These are phyloP conservation scores for Himalopsyche japonica DNA, from an alignment of 2,888 invertebrate species.

Conservation along the genomic window DNA sequence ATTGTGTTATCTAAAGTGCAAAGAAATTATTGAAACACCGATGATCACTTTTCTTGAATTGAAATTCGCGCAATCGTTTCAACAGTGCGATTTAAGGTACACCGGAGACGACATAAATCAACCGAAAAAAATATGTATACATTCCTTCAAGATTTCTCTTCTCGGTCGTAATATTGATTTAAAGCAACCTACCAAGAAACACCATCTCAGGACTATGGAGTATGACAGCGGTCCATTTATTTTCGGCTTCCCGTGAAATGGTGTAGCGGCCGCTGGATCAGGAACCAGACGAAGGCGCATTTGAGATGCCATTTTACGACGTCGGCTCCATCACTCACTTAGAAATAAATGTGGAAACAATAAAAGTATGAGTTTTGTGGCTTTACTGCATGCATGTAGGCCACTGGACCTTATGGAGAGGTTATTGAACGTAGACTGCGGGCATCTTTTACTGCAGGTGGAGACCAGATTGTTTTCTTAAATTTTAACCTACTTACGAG, in stretches of 20 bases:
- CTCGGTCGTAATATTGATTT: slow-evolving; percentile 31
- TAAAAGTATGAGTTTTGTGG: slow-evolving; percentile 21
- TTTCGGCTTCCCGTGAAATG: slow-evolving; percentile 21
- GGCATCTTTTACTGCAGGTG: not conserved
- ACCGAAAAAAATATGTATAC: slow-evolving; percentile 11
- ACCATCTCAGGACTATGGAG: not conserved
- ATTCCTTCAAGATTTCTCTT: slow-evolving; percentile 23
- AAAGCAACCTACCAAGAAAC: slow-evolving; percentile 12
- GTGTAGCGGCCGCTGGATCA: not conserved
- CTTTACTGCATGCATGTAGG: not conserved
- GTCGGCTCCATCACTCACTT: slow-evolving; percentile 15
- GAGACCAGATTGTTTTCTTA: not conserved
- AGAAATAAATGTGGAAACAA: slow-evolving; percentile 29
- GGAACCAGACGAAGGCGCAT: not conserved
- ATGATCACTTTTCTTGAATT: too few relatives aligned
- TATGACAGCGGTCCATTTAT: slow-evolving; percentile 22
- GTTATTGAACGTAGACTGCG: not conserved
- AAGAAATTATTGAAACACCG: not conserved
- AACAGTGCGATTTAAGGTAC: slow-evolving; percentile 4
- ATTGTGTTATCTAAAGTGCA: too few relatives aligned
- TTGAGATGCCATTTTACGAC: slow-evolving; percentile 20
- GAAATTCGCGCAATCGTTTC: too few relatives aligned
- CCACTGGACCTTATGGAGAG: not conserved
- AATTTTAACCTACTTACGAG: not conserved
- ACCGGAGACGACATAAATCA: slow-evolving; percentile 14